Conservation (phyloP, 2,113 vertebrate species). For the Cinclus mexicanus region DNA sequence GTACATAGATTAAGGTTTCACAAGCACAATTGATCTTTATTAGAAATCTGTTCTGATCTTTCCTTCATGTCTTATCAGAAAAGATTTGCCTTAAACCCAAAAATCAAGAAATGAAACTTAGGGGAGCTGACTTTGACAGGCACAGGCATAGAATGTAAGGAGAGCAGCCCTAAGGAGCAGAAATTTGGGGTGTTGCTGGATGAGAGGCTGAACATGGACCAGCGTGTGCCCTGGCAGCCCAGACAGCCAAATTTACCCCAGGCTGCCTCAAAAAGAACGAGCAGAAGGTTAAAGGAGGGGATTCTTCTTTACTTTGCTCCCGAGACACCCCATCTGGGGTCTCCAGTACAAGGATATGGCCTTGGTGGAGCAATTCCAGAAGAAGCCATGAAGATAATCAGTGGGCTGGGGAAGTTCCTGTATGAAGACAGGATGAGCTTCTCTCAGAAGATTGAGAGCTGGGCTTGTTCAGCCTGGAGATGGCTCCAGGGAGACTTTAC, state of each 20-base stretch:
- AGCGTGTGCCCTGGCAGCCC: neutral
- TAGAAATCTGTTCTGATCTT: neutral
- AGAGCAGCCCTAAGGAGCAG: neutral
- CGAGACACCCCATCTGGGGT: no score
- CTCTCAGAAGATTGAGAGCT: neutral
- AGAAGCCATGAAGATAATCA: neutral
- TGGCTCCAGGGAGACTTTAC: neutral
- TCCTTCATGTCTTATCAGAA: neutral
- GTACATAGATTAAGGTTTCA: neutral
- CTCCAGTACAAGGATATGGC: rapidly evolving
- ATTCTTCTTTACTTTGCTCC: neutral
- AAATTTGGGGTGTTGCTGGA: neutral
- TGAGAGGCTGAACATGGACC: neutral
- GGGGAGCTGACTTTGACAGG: neutral
- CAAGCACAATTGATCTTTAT: neutral
- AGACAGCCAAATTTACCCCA: neutral
- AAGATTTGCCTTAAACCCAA: neutral
- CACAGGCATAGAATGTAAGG: neutral
- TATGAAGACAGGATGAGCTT: no score
- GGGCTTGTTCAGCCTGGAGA: neutral
- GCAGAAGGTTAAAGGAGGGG: no score
- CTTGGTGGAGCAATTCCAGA: neutral
- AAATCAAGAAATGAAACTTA: neutral
- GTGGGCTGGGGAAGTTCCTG: rapidly evolving
- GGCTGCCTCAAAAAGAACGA: neutral